Percentiles rank a stretch among this genome's conserved stretches.
phyloP scores from a whole-genome alignment of 2,797 vertebrate species.

The Galagoides demidoff region DNA sequence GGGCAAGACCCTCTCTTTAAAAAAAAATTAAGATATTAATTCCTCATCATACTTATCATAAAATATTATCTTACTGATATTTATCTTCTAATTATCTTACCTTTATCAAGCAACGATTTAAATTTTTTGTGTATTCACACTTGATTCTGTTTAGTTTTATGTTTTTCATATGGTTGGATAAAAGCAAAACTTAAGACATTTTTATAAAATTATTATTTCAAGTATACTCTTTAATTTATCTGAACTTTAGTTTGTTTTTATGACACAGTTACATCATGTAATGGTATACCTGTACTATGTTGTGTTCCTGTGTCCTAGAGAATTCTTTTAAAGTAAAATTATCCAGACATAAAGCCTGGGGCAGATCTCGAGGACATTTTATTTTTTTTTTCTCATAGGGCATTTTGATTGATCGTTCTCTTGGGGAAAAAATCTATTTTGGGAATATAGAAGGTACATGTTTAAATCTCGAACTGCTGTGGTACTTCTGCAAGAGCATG shows the following conservation, averaged over 20 bases:
- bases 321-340: slow-evolving; percentile 8
- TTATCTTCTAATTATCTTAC: not conserved
- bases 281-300: not conserved
- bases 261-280: not conserved
- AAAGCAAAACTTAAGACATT: not conserved
- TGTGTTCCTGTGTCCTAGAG: not conserved
- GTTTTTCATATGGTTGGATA: not conserved
- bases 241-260: not conserved
- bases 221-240: not conserved
- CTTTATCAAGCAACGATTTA: not conserved
- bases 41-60: not conserved
- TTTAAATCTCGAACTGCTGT: not conserved
- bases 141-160: not conserved
- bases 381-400: not conserved
- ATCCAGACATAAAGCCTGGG: not conserved
- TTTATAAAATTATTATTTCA: not conserved
- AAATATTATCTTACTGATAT: not conserved
- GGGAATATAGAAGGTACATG: not conserved
- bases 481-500: not conserved
- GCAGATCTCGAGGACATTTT: not conserved
- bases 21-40: not conserved
- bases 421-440: slow-evolving; percentile 18
- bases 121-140: not conserved
- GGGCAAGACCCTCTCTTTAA: not conserved
- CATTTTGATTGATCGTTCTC: slow-evolving; percentile 66